Conservation (phyloP, 2,113 vertebrate species). For the Ailurus styani region DNA sequence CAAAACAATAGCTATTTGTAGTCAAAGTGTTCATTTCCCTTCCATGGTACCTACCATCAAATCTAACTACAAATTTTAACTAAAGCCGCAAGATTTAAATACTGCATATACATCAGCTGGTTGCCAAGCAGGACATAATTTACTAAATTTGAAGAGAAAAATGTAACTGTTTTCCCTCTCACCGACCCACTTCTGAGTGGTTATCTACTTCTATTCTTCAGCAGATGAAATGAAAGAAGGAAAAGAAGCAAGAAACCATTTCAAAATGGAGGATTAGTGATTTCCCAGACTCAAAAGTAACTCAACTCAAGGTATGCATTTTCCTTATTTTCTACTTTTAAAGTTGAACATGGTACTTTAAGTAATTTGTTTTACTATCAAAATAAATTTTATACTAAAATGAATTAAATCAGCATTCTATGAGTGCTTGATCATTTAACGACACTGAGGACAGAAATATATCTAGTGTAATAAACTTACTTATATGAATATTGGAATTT, state of each 20-base stretch:
- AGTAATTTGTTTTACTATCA: neutral
- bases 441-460: neutral
- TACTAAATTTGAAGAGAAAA: neutral
- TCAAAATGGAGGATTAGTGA: neutral
- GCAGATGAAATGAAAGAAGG: neutral
- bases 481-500: neutral
- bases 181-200: neutral
- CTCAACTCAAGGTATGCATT: neutral
- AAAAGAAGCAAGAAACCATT: neutral
- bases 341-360: neutral
- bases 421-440: neutral
- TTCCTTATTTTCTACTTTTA: neutral
- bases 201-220: neutral
- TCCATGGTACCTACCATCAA: neutral
- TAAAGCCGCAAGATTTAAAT: neutral
- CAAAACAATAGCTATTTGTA: neutral
- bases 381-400: slow-evolving; percentile 7
- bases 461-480: neutral
- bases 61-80: neutral
- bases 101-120: neutral
- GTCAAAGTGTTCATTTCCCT: neutral
- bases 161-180: neutral
- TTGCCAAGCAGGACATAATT: neutral
- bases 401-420: neutral
- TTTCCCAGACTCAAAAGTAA: neutral